Base-by-base conservation (phyloP, 1,140 invertebrate species). In the Ceratitis capitata region DNA sequence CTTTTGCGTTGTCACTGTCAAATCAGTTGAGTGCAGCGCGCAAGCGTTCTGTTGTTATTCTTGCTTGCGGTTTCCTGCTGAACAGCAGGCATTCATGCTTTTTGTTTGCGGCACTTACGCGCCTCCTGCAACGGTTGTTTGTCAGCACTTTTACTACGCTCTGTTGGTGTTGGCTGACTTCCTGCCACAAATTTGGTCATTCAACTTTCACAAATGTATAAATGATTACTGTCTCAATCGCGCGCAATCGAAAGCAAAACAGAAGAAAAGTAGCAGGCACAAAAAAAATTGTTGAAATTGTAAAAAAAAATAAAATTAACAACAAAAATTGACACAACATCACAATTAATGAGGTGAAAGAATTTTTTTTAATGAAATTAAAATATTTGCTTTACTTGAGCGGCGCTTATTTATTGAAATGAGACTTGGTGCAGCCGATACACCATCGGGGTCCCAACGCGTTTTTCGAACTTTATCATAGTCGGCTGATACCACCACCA, bases 171-270 rank as follows among this genome's bases (percentile, higher is more conserved):
- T 78, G 69, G 69, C 69, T 47, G 69, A 45, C 69, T 78, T 78
- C 39, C 69, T 78, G 69, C 69, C 69, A 78, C 69, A 78, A 45
- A 78, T 78, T 78, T 78, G 69, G 69, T 78, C 69, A 78, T 78
- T 78, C 69, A 78, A 78, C 69, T 78, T 78, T 78, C 69, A 78
- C 69, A 78, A 78, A 78, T 47, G 69, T n/a, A 78, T 47, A 78
- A 78, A 26, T 78, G 69, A 78, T 78, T 39, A 14, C n/a, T n/a
- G n/a, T n/a, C n/a, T n/a, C n/a, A n/a, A n/a, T n/a, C n/a, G n/a
- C n/a, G n/a, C n/a, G n/a, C n/a, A n/a, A n/a, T n/a, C 42, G 69
- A 26, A 35, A 78, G 39, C 32, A 47, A 78, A 23, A n/a, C 39
- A 12, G 69, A 10, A 6, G 23, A 64, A 45, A 78, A 78, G 69